A percentile compares a stretch with the other conserved stretches of the same genome.
phyloP scores from a whole-genome alignment of 2,888 invertebrate genomes.

The Ecliptopera silaceata region DNA sequence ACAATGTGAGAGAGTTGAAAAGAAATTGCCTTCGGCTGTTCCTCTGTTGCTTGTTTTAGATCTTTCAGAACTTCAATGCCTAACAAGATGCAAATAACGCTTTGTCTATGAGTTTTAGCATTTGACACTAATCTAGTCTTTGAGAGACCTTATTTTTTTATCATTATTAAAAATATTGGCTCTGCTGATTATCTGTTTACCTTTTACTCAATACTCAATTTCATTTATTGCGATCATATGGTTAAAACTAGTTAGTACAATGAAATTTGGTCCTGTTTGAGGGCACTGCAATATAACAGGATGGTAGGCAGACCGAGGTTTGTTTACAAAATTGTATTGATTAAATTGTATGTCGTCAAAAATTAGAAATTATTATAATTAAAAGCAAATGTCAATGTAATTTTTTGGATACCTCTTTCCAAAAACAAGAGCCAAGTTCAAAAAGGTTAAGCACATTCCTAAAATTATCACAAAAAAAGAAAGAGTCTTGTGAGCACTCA shows the following conservation, averaged over 20 bases:
- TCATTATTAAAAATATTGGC: no score
- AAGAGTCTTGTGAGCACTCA: slow-evolving; percentile 13
- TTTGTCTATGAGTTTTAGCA: neutral
- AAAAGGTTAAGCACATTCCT: neutral
- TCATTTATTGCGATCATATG: no score
- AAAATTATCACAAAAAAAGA: neutral
- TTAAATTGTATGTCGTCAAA: no score
- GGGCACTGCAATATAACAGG: no score
- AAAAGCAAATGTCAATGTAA: no score
- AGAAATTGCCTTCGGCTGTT: slow-evolving; percentile 16
- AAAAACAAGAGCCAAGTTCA: neutral
- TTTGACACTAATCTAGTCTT: neutral
- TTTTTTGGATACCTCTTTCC: neutral
- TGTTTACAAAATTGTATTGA: no score
- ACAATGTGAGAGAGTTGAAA: slow-evolving; percentile 10
- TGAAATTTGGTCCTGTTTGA: no score
- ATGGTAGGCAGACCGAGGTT: no score
- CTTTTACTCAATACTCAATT: no score
- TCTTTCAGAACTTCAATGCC: slow-evolving; percentile 15
- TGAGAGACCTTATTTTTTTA: neutral
- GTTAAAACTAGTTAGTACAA: no score
- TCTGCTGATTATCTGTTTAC: no score
- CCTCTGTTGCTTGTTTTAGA: slow-evolving; percentile 8
- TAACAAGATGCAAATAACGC: slow-evolving; percentile 34
- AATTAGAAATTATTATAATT: no score